phyloP scores from a whole-genome alignment of 2,113 vertebrate genomes.

The Ptilonorhynchus violaceus region DNA sequence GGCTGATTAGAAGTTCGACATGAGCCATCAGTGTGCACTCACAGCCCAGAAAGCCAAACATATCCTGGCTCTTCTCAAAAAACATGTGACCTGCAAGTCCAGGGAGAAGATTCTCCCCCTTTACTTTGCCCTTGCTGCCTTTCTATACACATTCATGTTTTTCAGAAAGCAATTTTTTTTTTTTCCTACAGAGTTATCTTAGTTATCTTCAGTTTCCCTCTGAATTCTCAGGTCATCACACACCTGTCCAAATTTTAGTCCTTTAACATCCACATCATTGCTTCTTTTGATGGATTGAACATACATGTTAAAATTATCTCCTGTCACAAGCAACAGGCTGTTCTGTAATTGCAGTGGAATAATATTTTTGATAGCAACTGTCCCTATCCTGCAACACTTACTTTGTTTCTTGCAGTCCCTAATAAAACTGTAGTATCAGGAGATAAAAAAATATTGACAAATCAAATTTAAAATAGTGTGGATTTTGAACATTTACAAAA shows the following conservation, averaged over 20 bases:
- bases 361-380: neutral
- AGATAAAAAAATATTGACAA: neutral
- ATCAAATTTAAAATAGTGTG: neutral
- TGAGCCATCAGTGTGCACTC: neutral
- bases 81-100: neutral
- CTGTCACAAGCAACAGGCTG: neutral
- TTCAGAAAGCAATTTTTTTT: neutral
- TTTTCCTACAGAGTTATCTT: neutral
- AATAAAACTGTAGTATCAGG: neutral
- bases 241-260: neutral
- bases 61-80: neutral
- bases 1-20: neutral
- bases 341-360: neutral
- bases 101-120: neutral
- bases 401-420: neutral
- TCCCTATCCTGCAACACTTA: neutral
- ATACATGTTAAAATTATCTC: neutral
- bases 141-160: neutral
- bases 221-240: neutral
- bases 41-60: neutral
- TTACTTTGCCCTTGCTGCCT: neutral
- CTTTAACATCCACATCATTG: neutral
- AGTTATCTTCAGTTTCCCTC: too few relatives aligned
- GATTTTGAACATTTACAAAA: neutral
- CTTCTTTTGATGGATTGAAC: neutral